Conservation (phyloP, 2,113 vertebrate species). For the cat (Felis catus) region DNA sequence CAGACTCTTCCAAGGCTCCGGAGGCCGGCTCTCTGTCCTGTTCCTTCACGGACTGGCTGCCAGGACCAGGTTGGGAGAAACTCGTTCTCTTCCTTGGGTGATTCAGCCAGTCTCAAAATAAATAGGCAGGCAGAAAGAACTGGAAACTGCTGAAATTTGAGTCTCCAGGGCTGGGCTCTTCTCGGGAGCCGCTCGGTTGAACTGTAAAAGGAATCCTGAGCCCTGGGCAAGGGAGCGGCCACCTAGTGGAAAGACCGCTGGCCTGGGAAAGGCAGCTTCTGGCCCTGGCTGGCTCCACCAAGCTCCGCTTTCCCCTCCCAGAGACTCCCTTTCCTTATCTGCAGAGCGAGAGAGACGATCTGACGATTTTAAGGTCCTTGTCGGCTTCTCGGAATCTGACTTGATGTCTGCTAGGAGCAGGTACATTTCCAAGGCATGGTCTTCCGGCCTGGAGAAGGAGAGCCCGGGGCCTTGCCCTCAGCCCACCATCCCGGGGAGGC, state of each 20-base stretch:
- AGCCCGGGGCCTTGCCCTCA: rapidly evolving
- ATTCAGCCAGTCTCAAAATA: conserved; percentile 62
- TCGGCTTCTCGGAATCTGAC: not conserved
- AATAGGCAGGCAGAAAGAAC: conserved; percentile 51
- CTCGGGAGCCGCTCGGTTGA: not conserved
- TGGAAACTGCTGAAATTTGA: conserved; percentile 2
- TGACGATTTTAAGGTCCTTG: not conserved
- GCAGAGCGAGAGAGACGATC: not conserved
- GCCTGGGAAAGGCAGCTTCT: not conserved
- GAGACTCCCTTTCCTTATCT: not conserved
- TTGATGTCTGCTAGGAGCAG: not conserved
- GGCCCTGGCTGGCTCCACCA: not conserved
- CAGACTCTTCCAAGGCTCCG: not conserved
- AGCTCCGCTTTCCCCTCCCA: not conserved
- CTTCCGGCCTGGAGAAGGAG: not conserved
- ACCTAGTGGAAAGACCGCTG: not conserved
- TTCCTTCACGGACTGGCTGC: not conserved
- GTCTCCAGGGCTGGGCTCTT: not conserved
- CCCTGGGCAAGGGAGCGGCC: not conserved
- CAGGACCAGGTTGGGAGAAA: conserved; percentile 19
- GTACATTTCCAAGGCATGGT: not conserved
- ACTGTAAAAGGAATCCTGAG: not conserved
- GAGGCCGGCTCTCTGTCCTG: not conserved
- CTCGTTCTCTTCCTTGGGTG: not conserved
- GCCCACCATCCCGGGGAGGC: not conserved